Conservation (phyloP, 64 coral and sea anemone species). For the Hydrozoanthus tunicans region DNA sequence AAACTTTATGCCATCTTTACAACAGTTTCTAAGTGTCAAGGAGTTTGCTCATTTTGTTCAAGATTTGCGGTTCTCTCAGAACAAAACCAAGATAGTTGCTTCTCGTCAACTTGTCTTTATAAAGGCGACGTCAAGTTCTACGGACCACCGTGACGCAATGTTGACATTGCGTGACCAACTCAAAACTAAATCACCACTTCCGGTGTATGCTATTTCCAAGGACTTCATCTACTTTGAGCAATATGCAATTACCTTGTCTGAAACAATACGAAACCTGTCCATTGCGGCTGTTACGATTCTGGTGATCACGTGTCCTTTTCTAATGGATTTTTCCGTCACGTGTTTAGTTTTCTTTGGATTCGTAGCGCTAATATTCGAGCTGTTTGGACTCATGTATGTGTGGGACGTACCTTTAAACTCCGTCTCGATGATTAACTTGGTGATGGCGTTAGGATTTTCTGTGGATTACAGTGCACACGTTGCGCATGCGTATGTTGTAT, state of each 20-base stretch:
- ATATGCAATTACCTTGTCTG: conserved; percentile 39
- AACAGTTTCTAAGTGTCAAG: conserved; percentile 2
- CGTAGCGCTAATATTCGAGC: conserved; percentile 44
- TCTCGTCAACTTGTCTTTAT: conserved; percentile 47
- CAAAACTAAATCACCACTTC: conserved; percentile 37
- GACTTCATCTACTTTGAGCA: conserved; percentile 49
- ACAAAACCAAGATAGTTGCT: neutral
- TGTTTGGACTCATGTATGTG: conserved; percentile 49
- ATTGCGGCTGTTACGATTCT: conserved; percentile 48
- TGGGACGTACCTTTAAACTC: conserved; percentile 45
- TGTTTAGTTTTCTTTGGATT: conserved; percentile 27
- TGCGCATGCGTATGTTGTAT: conserved; percentile 50
- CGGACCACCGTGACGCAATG: conserved; percentile 42
- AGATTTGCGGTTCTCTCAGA: conserved; percentile 26
- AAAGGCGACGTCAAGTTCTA: conserved; percentile 33
- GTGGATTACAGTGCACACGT: conserved; percentile 52
- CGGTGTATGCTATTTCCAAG: conserved; percentile 45
- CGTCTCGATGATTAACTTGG: conserved; percentile 49
- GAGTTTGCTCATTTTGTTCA: conserved; percentile 30
- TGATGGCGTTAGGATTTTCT: conserved; percentile 45
- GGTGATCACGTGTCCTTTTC: conserved; percentile 43
- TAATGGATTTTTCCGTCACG: conserved; percentile 40
- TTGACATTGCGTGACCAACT: conserved; percentile 23
- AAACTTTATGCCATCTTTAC: conserved; percentile 31
- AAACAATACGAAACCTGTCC: conserved; percentile 43